A percentile compares a stretch with the other conserved stretches of the same genome.
Evolutionary conservation across 2,797 vertebrate genomes (phyloP).

Genomic region (Macropus fuliginosus): DNA sequence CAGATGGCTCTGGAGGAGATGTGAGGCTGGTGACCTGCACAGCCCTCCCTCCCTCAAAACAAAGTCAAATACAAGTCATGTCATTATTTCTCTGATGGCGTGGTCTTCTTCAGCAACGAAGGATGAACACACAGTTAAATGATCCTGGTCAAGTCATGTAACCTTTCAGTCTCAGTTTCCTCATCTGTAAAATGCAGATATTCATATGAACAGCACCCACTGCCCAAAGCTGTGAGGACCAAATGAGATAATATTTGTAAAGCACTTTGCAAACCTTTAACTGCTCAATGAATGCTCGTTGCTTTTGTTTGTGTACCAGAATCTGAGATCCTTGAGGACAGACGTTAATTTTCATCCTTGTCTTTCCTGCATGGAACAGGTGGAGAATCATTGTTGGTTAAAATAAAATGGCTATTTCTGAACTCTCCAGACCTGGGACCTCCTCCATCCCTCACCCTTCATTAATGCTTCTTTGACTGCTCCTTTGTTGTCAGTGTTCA

Average conservation of each 20-base stretch:
- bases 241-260: not conserved
- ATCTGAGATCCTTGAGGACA: not conserved
- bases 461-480: not conserved
- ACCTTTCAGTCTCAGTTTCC: not conserved
- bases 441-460: not conserved
- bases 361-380: not conserved
- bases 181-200: not conserved
- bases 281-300: not conserved
- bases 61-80: no score
- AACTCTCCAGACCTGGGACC: not conserved
- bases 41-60: no score
- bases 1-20: no score
- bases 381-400: not conserved
- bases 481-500: not conserved
- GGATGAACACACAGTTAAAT: not conserved
- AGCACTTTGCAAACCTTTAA: not conserved
- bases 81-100: no score
- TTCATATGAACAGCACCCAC: not conserved
- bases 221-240: not conserved
- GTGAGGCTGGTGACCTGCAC: no score
- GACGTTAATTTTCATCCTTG: not conserved
- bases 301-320: not conserved
- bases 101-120: no score
- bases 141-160: not conserved
- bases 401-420: not conserved